Evolutionary conservation across 2,888 invertebrate species (phyloP), one percentile per base, ranked within the genome.

Genomic region (Monochamus alternatus): DNA sequence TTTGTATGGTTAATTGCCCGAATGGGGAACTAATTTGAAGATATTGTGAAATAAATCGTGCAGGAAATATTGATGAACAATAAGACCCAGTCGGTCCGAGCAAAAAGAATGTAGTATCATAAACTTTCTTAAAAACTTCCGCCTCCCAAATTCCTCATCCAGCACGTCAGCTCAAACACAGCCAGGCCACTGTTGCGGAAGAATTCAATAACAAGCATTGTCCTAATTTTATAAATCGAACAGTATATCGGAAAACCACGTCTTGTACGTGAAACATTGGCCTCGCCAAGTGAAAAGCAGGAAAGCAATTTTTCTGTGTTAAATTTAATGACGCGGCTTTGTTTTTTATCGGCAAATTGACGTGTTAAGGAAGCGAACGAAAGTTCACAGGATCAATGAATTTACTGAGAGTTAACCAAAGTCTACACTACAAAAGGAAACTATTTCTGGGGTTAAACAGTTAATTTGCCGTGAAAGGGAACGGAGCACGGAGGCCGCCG

Each of bases 381-480:
- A 55, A 78, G 80, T 82, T 80, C 81, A 81, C 81, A 79, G 80
- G 80, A 80, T 78, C 81, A 82, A 80, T 81, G 80, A 80, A 81
- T 81, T 82, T 78, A 76, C 73, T 76, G 76, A 72, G 77, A 81
- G 82, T 83, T 84, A 83, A 80, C 81, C 81, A 77, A 75, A 80
- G 78, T 78, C 76, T 74, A 55, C 68, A 66, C 78, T 80, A 81
- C 83, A 83, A 85, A 83, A 83, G 81, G 81, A 82, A 83, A 81
- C 80, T 80, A 81, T 81, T 80, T 79, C 75, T 74, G 77, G 76
- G 78, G 81, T 80, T 81, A 81, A 81, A 81, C 74, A 81, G 81
- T 83, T 85, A 85, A 85, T 84, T 85, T 84, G 78, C 79, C 82
- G 82, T 83, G 81, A 84, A 85, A 83, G 78, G 81, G 81, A 82